Base-by-base conservation (phyloP, 2,113 vertebrate genomes). In the Phasianus colchicus region DNA sequence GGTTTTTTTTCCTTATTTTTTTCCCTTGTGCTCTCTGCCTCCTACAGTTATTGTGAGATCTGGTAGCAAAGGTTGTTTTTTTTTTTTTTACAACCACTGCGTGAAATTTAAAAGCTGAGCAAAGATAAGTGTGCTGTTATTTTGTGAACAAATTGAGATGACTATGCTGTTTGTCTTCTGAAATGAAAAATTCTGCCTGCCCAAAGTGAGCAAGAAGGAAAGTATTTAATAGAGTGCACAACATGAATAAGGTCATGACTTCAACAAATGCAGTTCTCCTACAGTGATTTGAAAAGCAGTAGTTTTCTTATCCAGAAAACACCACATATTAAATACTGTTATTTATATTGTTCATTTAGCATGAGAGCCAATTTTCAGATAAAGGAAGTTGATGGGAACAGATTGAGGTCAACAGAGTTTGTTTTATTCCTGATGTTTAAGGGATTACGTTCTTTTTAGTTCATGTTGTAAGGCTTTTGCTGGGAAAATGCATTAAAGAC, bases 391-490 rank as follows among this genome's bases (percentile, higher is more conserved):
- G 76, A 77, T 83, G 57, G 61, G 36, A 88, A 34, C 70, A 86
- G 76, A 95, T 88, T 93, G 90, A 84, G 86, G 90, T 95, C 93
- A 94, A 65, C 72, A 75, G 72, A 75, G 43, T 83, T 91, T 40
- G 24, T 34, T 94, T 92, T 95, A 66, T 92, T 91, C 40, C 61
- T 88, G 58, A 32, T 90, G 21, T 95, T 94, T 90, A 93, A 92
- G 48, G 70, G 86, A 95, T 95, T 95, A 93, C 58, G 38, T 86
- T 88, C 48, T 79, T 96, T 95, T 82, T 82, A 72, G 73, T 86
- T 95, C 66, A 75, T 63, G 52, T 75, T 95, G 75, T 43, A 82
- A 92, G 65, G 48, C 65, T 91, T 86, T 90, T 95, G 63, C 73
- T 30, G 72, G 76, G 70, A 95, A 91, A 94, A 86, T 12, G 25